Evolutionary conservation across 2,888 invertebrate genomes (phyloP).

Genomic region (Oeneis ivallda): DNA sequence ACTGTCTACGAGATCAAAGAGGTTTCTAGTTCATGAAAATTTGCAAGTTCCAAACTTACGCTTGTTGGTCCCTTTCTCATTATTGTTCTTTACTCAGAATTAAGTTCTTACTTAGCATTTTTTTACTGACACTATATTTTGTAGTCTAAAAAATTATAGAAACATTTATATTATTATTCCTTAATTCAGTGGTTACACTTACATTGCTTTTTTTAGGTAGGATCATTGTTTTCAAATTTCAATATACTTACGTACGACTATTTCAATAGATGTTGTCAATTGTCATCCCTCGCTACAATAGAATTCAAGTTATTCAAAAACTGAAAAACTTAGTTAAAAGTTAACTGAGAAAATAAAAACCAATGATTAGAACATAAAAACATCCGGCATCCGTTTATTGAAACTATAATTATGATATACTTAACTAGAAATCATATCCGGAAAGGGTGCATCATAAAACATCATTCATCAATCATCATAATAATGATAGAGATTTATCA

Average conservation of each 20-base stretch:
- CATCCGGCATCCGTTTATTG: constrained; percentile 6
- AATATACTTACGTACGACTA: neutral
- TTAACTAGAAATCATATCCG: neutral
- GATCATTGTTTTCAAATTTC: constrained; percentile 1
- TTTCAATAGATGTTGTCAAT: neutral
- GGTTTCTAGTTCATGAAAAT: too few species aligned
- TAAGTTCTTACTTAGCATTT: too few species aligned
- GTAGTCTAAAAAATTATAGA: too few species aligned
- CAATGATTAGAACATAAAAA: constrained; percentile 13
- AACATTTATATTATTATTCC: too few species aligned
- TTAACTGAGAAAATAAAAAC: constrained; percentile 2
- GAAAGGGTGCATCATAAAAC: neutral
- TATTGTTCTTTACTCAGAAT: too few species aligned
- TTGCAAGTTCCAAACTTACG: too few species aligned
- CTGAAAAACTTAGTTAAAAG: too few species aligned
- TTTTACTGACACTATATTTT: too few species aligned
- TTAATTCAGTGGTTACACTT: too few species aligned
- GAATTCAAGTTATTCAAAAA: constrained; percentile 9
- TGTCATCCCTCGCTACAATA: constrained; percentile 5
- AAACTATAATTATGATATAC: neutral
- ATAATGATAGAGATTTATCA: neutral
- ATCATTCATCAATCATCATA: neutral
- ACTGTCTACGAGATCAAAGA: too few species aligned
- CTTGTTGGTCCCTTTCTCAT: too few species aligned
- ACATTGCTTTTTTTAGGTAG: neutral